Evolutionary conservation across 2,797 vertebrate species (phyloP), one percentile per base, ranked within the genome.

Genomic region (Buphagus erythrorhynchus): DNA sequence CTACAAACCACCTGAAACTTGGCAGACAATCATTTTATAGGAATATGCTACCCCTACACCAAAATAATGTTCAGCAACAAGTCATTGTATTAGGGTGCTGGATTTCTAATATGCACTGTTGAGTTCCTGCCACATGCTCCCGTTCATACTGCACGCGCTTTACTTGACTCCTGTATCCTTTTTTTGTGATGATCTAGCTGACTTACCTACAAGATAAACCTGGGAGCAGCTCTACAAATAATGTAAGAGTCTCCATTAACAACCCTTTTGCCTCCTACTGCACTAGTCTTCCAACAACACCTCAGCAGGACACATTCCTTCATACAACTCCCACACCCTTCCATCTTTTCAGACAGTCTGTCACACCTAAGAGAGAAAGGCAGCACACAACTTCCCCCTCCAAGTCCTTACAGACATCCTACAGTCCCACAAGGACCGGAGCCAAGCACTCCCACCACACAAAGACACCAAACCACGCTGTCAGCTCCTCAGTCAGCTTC

Each of bases 11-110:
- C 13, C 26, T 57, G 20, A 42, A 63, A 31, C 6, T 29, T 76
- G 52, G 20, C 16, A 49, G 33, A 52, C 15, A 76, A 8, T 36
- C 15, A 83, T 8, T 81, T 18, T 48, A 72, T 11, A 61, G 0
- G 0, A 38, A 81, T 10, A 35, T 0, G 1, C 10, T 58, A 75
- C 6, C 17, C 6, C 13, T 0, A 1, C 9, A 55, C 14, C 17
- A 67, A 61, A 92, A 55, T 14, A 31, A 28, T 7, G 11, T 13
- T 66, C 51, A 69, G 46, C 42, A 65, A 26, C 6, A 2, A 16
- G 18, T 63, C 24, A 36, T 8, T 68, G 43, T 38, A 77, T 42
- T 22, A 33, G 20, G 3, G 20, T n/a, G 11, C 31, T 52, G 9
- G 28, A 52, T 58, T 71, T 80, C 43, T n/a, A 66, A 35, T 2